phyloP scores from a whole-genome alignment of 2,113 vertebrate species.

The Ramphastos sulfuratus region DNA sequence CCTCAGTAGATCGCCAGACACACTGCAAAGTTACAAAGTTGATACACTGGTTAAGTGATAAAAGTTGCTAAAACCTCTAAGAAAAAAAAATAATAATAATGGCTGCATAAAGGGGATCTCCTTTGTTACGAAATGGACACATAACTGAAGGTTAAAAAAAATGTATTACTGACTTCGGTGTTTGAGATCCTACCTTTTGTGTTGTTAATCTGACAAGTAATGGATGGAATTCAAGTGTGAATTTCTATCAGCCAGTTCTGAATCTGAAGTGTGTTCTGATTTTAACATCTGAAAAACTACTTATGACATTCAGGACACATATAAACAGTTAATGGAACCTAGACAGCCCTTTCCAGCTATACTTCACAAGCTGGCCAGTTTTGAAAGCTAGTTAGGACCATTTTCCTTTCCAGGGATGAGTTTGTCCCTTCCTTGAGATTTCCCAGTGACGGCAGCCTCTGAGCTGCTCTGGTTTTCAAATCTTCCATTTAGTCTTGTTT shows the following conservation, averaged over 20 bases:
- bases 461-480: background rate
- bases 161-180: background rate
- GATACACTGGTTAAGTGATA: background rate
- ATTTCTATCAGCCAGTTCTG: background rate
- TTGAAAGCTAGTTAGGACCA: background rate
- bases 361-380: background rate
- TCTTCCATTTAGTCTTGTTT: background rate
- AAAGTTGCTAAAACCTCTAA: background rate
- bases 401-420: background rate
- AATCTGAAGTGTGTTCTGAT: background rate
- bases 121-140: background rate
- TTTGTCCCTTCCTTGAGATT: background rate
- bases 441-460: background rate
- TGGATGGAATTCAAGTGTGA: background rate
- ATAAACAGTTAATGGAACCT: background rate
- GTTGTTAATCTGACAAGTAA: background rate
- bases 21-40: background rate
- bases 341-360: background rate
- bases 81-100: no score
- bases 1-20: rapidly evolving
- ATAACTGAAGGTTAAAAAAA: background rate
- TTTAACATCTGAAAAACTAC: background rate
- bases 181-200: background rate
- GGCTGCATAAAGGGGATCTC: background rate
- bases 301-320: background rate